Percentiles rank a stretch among this genome's conserved stretches.
These are phyloP conservation scores for Ganaspis brasiliensis DNA, from an alignment of 2,888 invertebrate genomes.

Conservation along the genomic window DNA sequence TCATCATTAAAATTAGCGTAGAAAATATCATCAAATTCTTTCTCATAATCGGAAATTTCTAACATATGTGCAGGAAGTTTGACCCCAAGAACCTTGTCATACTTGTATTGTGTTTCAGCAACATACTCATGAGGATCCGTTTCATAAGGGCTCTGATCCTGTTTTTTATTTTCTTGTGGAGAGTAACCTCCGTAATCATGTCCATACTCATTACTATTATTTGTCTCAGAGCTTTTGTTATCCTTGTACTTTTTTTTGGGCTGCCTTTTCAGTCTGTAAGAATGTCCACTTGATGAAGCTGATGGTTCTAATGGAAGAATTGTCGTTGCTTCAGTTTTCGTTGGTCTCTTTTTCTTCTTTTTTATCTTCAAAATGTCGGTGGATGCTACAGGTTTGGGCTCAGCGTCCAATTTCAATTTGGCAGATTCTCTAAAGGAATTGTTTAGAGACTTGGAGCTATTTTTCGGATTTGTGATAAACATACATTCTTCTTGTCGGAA, in stretches of 20 bases:
- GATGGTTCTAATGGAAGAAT: constrained; percentile 57
- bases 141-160: constrained; percentile 65
- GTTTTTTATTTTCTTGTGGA: constrained; percentile 67
- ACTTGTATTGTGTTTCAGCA: constrained; percentile 86
- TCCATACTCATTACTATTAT: constrained; percentile 55
- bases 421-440: constrained; percentile 86
- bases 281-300: constrained; percentile 59
- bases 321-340: constrained; percentile 76
- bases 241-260: constrained; percentile 39
- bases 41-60: constrained; percentile 86
- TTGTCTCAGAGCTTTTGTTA: constrained; percentile 56
- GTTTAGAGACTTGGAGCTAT: constrained; percentile 82
- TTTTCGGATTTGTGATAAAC: constrained; percentile 86
- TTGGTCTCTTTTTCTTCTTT: constrained; percentile 52
- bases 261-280: constrained; percentile 70
- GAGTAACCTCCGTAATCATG: constrained; percentile 53
- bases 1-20: not conserved
- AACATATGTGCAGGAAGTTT: constrained; percentile 87
- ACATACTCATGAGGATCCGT: constrained; percentile 79
- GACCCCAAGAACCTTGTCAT: constrained; percentile 85
- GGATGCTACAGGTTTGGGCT: constrained; percentile 40
- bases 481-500: constrained; percentile 90
- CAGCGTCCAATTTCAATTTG: constrained; percentile 74
- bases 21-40: constrained; percentile 84
- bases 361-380: not conserved